Base-by-base conservation (phyloP, 2,888 invertebrate species). In the Eulithis testata region DNA sequence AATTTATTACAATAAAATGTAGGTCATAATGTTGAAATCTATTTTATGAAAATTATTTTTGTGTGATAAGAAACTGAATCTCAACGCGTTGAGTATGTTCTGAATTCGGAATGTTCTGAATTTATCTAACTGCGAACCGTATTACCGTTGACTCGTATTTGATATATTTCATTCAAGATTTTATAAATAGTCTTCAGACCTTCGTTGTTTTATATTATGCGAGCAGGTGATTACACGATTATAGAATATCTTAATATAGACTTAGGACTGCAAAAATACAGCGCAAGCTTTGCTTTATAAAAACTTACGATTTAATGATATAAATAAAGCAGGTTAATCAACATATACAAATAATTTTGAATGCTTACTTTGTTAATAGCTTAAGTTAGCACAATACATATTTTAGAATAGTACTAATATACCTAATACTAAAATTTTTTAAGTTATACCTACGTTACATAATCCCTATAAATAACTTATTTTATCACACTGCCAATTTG, bases 401-500 rank as follows among this genome's bases (percentile, higher is more conserved):
- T 31, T 52, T 51, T 52, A 31, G n/a, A 45, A 63, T 61, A n/a
- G n/a, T n/a, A 49, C 11, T 40, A 47, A 47, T 49, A 21, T 21
- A 21, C 21, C 1, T 21, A 31, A 31, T 52, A 52, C 21, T 12
- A 44, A 40, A 40, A 51, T 36, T 21, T 11, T 55, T 49, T 45
- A 8, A 43, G 54, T 59, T 51, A 64, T 49, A 51, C 40, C 40
- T 40, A 40, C 40, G 8, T 40, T 40, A 40, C 31, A 14, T 47
- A 57, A 47, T 53, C 27, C 40, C 45, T 60, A 65, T 43, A 60
- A 60, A 60, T 58, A 60, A 31, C 21, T 58, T 60, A 66, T 60
- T 63, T 63, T 60, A 21, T 54, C 47, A 75, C 21, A 60, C 67
- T 66, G 68, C 60, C 63, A 61, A 37, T 71, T 74, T 75, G 72